Percentiles rank a stretch among this genome's conserved stretches.
These are phyloP conservation scores for Aphelenchoides avenae DNA, from an alignment of 1,140 invertebrate genomes.

Conservation along the genomic window DNA sequence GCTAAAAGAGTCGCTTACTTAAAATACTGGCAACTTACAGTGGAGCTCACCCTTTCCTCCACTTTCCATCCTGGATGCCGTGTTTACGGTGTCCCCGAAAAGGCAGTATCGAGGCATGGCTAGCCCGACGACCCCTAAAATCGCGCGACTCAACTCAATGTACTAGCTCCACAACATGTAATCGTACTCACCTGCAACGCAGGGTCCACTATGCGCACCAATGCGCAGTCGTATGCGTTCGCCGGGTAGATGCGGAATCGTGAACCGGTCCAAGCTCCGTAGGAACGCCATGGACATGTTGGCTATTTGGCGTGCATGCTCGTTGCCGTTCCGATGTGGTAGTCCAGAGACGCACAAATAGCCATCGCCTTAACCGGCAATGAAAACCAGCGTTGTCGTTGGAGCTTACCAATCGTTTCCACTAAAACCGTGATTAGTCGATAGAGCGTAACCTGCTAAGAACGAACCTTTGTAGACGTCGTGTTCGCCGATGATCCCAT, in stretches of 20 bases:
- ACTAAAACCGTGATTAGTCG: no score
- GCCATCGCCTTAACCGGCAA: conserved; percentile 25
- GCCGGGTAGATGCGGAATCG: conserved; percentile 22
- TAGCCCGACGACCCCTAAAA: conserved; percentile 68
- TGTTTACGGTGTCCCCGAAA: no score
- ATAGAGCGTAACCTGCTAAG: no score
- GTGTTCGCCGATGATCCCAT: conserved; percentile 83
- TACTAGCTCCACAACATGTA: conserved; percentile 60
- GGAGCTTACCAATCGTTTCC: conserved; percentile 58
- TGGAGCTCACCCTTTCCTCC: conserved; percentile 60
- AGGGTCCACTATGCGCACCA: conserved; percentile 72
- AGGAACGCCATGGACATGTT: conserved; percentile 2
- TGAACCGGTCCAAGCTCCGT: conserved; percentile 65
- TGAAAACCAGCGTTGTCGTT: background rate
- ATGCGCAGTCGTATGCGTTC: conserved; percentile 66
- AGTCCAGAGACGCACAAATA: conserved; percentile 66
- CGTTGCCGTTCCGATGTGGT: conserved; percentile 78
- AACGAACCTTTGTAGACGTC: conserved; percentile 88
- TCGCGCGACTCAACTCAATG: conserved; percentile 81
- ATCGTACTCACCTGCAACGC: conserved; percentile 53
- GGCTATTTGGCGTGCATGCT: conserved; percentile 83
- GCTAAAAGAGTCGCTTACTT: conserved; percentile 20
- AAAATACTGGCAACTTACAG: background rate
- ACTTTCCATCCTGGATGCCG: no score
- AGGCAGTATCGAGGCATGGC: conserved; percentile 59